Evolutionary conservation across 92 coral and sea anemone species (phyloP).

Genomic region (Parazoanthus darwini): DNA sequence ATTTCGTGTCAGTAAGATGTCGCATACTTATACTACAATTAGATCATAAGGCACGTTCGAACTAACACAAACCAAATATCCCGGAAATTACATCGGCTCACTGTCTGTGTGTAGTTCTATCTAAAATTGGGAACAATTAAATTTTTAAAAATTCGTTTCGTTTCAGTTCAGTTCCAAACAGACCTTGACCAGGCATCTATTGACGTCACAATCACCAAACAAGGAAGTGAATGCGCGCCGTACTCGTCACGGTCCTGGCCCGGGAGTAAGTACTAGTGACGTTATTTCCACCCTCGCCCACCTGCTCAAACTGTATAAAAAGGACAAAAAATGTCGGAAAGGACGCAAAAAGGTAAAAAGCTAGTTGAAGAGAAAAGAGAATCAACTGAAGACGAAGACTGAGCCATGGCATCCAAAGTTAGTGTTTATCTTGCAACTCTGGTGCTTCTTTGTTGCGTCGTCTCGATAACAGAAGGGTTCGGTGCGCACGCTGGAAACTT

Average conservation of each 20-base stretch:
- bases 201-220: not conserved
- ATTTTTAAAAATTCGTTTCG: not conserved
- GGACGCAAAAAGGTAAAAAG: not conserved
- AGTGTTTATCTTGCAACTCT: not conserved
- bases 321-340: not conserved
- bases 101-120: too few relatives aligned
- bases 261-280: not conserved
- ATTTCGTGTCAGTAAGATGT: too few relatives aligned
- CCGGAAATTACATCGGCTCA: too few relatives aligned
- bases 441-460: not conserved
- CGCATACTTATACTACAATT: too few relatives aligned
- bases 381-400: not conserved
- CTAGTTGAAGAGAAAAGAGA: not conserved
- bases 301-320: not conserved
- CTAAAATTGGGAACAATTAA: too few relatives aligned
- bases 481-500: not conserved
- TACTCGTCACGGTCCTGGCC: not conserved
- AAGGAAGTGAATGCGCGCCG: too few relatives aligned
- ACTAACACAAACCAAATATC: too few relatives aligned
- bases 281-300: not conserved
- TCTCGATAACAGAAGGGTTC: not conserved
- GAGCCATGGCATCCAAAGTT: not conserved
- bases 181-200: too few relatives aligned
- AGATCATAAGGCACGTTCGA: too few relatives aligned
- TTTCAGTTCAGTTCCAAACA: too few relatives aligned